Evolutionary conservation across 2,888 invertebrate species (phyloP), one percentile per base, ranked within the genome.

Genomic region (Drosophila incognita): DNA sequence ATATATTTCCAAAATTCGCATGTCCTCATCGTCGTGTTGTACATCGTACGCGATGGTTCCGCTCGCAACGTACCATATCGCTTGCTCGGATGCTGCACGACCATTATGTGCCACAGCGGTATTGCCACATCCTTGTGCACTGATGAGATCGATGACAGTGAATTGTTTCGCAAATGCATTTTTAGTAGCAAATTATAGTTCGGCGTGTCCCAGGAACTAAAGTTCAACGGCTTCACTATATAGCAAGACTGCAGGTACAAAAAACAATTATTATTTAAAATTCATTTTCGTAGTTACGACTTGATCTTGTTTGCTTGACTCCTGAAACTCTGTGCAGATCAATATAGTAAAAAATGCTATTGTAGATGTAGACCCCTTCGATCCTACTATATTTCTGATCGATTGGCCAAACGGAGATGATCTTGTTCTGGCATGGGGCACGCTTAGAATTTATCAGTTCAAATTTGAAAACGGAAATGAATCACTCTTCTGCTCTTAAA

Each of bases 1-100:
- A 90, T 76, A 29, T 82, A 86, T 13, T 83, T 83, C 83, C 81
- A 83, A 56, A 92, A 88, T 5, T 92, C 91, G 33, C 92, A 91
- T 0, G 86, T 82, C 49, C 79, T 90, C 2, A 85, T 71, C 0
- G 87, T 76, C 13, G 81, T 62, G 62, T 92, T 88, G 66, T 88
- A 91, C 15, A 91, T 78, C 1, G 65, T 67, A 4, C 83, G 86
- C 5, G 79, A 78, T n/a, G 60, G 52, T 0, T 81, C 84, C 1
- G 33, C 11, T 0, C 67, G 62, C 21, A 40, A 1, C 21, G 72
- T 6, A 13, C 52, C 24, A 18, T 61, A 33, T 21, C 52, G 36
- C 10, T 74, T 81, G 1, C 60, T 75, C 0, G 73, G 72, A 62
- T 91, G 80, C 48, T 91, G 92, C 0, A 86, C 27, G 0, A 91